Conservation (phyloP, 2,888 invertebrate species). For the Serripes groenlandicus region DNA sequence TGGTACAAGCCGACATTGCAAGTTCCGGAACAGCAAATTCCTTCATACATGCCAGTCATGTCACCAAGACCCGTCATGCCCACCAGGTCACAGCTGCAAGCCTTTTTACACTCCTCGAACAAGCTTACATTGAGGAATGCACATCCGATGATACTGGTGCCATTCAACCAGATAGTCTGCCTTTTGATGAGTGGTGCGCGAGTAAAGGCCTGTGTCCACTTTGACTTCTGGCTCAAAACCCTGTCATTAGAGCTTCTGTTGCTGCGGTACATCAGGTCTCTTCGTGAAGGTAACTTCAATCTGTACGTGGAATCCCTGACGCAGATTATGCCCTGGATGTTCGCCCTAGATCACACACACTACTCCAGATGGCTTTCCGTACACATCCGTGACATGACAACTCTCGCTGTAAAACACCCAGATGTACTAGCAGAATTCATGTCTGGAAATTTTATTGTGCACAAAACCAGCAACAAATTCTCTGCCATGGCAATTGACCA, state of each 20-base stretch:
- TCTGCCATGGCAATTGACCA: slow-evolving; percentile 68
- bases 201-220: no score
- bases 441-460: slow-evolving; percentile 52
- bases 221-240: not conserved
- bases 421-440: slow-evolving; percentile 31
- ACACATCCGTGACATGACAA: slow-evolving; percentile 66
- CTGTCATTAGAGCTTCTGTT: not conserved
- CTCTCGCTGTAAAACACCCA: slow-evolving; percentile 8
- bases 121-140: no score
- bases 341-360: slow-evolving; percentile 55
- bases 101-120: no score
- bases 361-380: slow-evolving; percentile 72
- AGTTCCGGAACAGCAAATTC: slow-evolving; percentile 72
- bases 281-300: slow-evolving; percentile 43
- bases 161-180: no score
- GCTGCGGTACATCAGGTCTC: slow-evolving; percentile 36
- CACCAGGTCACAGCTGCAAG: slow-evolving; percentile 72
- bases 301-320: slow-evolving; percentile 37
- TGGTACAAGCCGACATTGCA: slow-evolving; percentile 67
- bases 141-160: no score
- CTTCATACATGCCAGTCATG: slow-evolving; percentile 47
- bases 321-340: slow-evolving; percentile 33
- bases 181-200: no score
- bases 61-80: slow-evolving; percentile 57
- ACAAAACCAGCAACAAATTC: slow-evolving; percentile 61